A percentile compares a stretch with the other conserved stretches of the same genome.
Conservation (phyloP, 2,113 vertebrate genomes). For the Bubo bubo region DNA sequence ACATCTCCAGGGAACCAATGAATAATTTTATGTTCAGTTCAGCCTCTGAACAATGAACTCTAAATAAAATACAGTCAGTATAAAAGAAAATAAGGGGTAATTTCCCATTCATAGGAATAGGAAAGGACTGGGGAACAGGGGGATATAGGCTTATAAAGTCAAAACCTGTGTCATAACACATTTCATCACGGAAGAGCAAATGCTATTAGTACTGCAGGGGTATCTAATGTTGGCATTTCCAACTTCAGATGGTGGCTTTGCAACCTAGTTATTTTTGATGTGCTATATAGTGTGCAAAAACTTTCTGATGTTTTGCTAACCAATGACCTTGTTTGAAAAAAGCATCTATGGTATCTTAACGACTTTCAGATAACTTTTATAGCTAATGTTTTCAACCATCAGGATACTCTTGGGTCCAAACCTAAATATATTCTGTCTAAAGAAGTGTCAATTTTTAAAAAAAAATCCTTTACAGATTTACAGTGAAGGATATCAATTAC, state of each 20-base stretch:
- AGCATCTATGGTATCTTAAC: background rate
- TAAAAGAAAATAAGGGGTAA: background rate
- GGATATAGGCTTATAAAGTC: background rate
- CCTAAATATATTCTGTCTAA: background rate
- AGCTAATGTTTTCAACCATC: background rate
- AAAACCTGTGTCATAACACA: conserved; percentile 36
- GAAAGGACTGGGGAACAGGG: background rate
- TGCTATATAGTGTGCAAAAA: background rate
- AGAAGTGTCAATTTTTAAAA: background rate
- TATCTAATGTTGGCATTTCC: conserved; percentile 37
- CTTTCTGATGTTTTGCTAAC: conserved; percentile 21
- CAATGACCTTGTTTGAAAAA: conserved; percentile 9
- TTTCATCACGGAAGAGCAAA: background rate
- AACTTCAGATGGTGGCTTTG: conserved; percentile 10
- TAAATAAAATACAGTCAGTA: background rate
- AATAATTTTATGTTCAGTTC: background rate
- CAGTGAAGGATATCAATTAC: background rate
- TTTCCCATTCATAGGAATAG: background rate
- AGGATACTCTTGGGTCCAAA: background rate
- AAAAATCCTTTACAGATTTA: background rate
- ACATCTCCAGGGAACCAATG: background rate
- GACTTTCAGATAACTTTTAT: conserved; percentile 35
- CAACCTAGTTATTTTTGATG: conserved; percentile 2
- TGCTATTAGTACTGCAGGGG: conserved; percentile 36
- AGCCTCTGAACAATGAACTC: background rate